Percentiles rank a stretch among this genome's conserved stretches.
phyloP scores from a whole-genome alignment of 2,113 vertebrate genomes.

The Callocephalon fimbriatum region DNA sequence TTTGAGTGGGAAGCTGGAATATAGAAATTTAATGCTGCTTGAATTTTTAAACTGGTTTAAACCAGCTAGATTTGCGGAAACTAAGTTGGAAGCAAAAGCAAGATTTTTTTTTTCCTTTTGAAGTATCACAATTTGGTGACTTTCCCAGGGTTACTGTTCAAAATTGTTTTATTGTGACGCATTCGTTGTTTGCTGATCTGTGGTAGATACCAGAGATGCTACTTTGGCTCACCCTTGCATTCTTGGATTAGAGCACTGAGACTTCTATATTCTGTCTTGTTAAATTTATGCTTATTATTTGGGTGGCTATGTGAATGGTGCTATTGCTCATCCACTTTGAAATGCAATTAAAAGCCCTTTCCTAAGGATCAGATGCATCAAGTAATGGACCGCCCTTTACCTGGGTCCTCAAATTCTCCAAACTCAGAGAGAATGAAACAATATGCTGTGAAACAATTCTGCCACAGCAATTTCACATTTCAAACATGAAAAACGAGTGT shows the following conservation, averaged over 20 bases:
- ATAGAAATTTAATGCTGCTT: constrained; percentile 55
- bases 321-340: constrained; percentile 29
- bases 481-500: background rate
- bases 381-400: background rate
- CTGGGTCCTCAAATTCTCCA: background rate
- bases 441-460: background rate
- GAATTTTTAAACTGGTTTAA: constrained; percentile 39
- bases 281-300: constrained; percentile 70
- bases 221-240: constrained; percentile 53
- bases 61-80: background rate
- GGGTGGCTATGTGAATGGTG: constrained; percentile 34
- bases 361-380: background rate
- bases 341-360: constrained; percentile 48
- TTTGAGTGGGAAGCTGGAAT: constrained; percentile 69
- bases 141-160: background rate
- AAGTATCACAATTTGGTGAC: constrained; percentile 8
- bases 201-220: constrained; percentile 22
- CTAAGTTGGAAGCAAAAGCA: constrained; percentile 52
- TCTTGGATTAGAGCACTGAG: constrained; percentile 65
- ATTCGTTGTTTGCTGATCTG: background rate
- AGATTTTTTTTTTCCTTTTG: background rate
- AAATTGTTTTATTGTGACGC: constrained; percentile 45
- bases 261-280: constrained; percentile 75
- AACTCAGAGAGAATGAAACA: background rate
- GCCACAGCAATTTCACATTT: background rate